Evolutionary conservation across 2,113 vertebrate species (phyloP).

Genomic region (Dolichallabes microphthalmus): DNA sequence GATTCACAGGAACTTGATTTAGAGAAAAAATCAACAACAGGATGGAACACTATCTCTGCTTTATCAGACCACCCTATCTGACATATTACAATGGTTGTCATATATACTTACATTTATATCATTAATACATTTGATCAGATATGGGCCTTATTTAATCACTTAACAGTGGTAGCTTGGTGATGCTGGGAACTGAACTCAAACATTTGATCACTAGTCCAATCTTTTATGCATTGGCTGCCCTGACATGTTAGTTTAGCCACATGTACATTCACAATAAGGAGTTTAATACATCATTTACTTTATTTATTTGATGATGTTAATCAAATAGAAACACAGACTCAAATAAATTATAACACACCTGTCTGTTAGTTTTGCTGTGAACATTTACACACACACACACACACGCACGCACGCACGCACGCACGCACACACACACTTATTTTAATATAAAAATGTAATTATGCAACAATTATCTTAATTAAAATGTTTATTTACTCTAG

Average conservation of each 20-base stretch:
- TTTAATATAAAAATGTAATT: neutral
- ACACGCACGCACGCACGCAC: neutral
- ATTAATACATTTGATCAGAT: too few relatives aligned
- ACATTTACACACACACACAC: neutral
- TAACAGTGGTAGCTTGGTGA: too few relatives aligned
- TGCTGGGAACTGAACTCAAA: too few relatives aligned
- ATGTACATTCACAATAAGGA: neutral
- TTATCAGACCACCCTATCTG: neutral
- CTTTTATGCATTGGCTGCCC: too few relatives aligned
- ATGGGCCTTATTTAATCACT: too few relatives aligned
- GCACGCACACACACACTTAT: neutral
- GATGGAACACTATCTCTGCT: neutral
- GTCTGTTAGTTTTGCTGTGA: neutral
- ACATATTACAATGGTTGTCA: too few relatives aligned
- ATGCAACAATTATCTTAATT: too few relatives aligned
- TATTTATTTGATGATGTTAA: neutral
- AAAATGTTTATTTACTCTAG: neutral
- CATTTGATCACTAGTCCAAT: too few relatives aligned
- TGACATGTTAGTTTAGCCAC: neutral
- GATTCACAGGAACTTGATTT: neutral
- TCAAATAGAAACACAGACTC: neutral
- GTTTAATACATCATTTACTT: neutral
- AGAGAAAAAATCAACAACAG: neutral
- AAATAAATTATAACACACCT: neutral
- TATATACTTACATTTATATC: neutral